Evolutionary conservation across 37 sponge, comb jelly and placozoan species (phyloP), one percentile per base, ranked within the genome.

Genomic region (Aplysina aerophoba): DNA sequence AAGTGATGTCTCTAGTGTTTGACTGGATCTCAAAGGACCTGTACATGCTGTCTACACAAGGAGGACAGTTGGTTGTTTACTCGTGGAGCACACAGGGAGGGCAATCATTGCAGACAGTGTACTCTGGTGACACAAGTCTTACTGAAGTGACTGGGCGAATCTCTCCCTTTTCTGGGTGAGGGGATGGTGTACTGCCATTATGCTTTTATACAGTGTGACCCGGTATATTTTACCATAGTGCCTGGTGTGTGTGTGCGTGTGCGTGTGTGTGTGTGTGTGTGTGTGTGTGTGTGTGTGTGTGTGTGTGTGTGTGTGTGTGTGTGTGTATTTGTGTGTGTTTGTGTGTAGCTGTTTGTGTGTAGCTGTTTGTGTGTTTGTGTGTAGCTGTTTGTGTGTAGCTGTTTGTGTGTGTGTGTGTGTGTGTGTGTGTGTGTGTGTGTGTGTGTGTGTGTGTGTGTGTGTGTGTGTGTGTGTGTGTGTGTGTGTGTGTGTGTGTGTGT

Each of bases 171-270:
- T 3, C 50, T 44, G 50, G 50, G 50, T 44, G 8, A 44, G 50
- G 50, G 50, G 50, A 11, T 8, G 50, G 3, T 8, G 50, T 44
- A 8, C 50, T 44, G 50, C 8, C n/a, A n/a, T n/a, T n/a, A 41
- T 63, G n/a, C n/a, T n/a, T 78, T 20, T 83, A 90, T 77, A 55
- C 86, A 77, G 35, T 83, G 75, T n/a, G n/a, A n/a, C n/a, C n/a
- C n/a, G n/a, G n/a, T n/a, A n/a, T n/a, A n/a, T n/a, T n/a, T n/a
- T n/a, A n/a, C n/a, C n/a, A n/a, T n/a, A n/a, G n/a, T n/a, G n/a
- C n/a, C n/a, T n/a, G n/a, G n/a, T n/a, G n/a, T n/a, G n/a, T n/a
- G n/a, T n/a, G n/a, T n/a, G n/a, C n/a, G n/a, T n/a, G n/a, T n/a
- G n/a, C n/a, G n/a, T n/a, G n/a, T n/a, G n/a, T n/a, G n/a, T n/a